Evolutionary conservation across 2,888 invertebrate genomes (phyloP).

Genomic region (Ethmia dodecea): DNA sequence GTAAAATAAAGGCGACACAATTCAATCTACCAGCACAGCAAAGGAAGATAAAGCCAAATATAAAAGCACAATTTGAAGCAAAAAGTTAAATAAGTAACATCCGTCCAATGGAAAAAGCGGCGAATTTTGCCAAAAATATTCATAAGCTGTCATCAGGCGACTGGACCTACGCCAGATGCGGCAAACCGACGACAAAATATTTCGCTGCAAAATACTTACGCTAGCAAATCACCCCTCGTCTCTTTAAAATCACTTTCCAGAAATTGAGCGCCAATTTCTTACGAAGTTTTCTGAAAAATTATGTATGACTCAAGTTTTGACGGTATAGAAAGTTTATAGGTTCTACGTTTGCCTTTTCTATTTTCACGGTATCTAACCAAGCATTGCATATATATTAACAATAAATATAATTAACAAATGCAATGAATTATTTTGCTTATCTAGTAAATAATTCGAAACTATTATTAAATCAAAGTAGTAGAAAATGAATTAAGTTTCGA

Average conservation of each 20-base stretch:
- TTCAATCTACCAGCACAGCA: too few relatives aligned
- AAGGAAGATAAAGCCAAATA: slow-evolving; percentile 1
- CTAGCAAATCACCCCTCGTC: slow-evolving; percentile 60
- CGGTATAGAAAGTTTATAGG: slow-evolving; percentile 15
- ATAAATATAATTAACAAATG: too few relatives aligned
- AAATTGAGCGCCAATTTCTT: slow-evolving; percentile 57
- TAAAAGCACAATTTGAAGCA: slow-evolving; percentile 20
- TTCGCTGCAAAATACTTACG: slow-evolving; percentile 70
- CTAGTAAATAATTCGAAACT: too few relatives aligned
- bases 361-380: too few relatives aligned
- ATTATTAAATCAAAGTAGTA: too few relatives aligned
- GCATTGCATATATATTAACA: too few relatives aligned
- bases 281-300: slow-evolving; percentile 35
- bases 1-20: too few relatives aligned
- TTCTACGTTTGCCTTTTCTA: slow-evolving; percentile 8
- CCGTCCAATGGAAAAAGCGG: slow-evolving; percentile 52
- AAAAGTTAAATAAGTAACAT: slow-evolving; percentile 57
- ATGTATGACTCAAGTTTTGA: slow-evolving; percentile 30
- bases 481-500: too few relatives aligned
- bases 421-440: too few relatives aligned
- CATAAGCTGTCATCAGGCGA: slow-evolving; percentile 75
- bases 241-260: slow-evolving; percentile 66
- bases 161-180: slow-evolving; percentile 74
- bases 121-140: slow-evolving; percentile 73
- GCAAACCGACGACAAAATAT: slow-evolving; percentile 70